These are phyloP conservation scores for Belgica antarctica DNA, from an alignment of 2,888 invertebrate genomes.

Conservation along the genomic window DNA sequence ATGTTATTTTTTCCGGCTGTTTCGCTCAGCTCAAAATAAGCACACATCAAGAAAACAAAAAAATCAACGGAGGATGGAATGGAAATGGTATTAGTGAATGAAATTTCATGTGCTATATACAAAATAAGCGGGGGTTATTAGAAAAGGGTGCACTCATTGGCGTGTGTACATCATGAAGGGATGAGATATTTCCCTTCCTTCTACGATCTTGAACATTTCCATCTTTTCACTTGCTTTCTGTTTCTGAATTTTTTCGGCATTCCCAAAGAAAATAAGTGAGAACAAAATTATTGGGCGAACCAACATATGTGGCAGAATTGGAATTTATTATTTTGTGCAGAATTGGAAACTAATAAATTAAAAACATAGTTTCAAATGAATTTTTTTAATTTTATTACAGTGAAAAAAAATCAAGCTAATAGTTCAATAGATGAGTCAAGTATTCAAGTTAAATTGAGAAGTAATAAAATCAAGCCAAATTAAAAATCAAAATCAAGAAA, in stretches of 20 bases:
- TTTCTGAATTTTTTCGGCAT: not conserved
- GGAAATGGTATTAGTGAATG: constrained; percentile 41
- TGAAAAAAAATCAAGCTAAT: too few species aligned
- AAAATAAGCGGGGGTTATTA: not conserved
- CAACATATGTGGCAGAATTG: too few species aligned
- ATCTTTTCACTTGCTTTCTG: not conserved
- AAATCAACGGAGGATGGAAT: not conserved
- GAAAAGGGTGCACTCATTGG: constrained; percentile 12
- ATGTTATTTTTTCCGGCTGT: not conserved
- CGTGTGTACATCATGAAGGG: not conserved
- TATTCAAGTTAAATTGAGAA: too few species aligned
- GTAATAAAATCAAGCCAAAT: too few species aligned
- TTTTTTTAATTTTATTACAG: too few species aligned
- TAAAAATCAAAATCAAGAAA: too few species aligned
- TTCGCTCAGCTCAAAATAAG: constrained; percentile 8
- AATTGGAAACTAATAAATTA: too few species aligned
- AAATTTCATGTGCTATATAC: constrained; percentile 27
- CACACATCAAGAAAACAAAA: constrained; percentile 34
- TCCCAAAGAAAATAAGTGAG: not conserved
- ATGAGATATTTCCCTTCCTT: not conserved
- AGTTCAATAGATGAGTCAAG: too few species aligned
- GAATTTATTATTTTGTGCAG: too few species aligned
- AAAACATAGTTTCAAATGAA: too few species aligned
- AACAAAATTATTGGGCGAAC: too few species aligned
- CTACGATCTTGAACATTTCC: not conserved